Base-by-base conservation (phyloP, 2,888 invertebrate genomes). In the Corythucha ciliata region DNA sequence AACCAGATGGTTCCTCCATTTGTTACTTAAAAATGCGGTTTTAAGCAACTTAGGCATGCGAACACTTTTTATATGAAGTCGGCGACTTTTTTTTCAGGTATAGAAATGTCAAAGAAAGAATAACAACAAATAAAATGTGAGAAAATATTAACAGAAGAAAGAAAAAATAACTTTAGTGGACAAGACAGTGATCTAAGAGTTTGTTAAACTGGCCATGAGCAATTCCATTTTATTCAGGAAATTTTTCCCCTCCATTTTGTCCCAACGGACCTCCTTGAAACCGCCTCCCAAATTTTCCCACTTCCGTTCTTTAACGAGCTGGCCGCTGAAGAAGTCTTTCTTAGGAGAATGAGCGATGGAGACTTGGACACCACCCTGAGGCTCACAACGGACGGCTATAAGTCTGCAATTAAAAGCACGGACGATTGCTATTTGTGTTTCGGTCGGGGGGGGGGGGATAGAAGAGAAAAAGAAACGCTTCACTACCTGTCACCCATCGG, bases 191-290 rank as follows among this genome's bases (percentile, higher is more conserved):
- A 25, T 21, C 47, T 58, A 81, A 56, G 80, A 81, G 64, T 83
- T 83, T 56, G 84, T 83, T 12, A 85, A 71, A 62, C 84, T 84
- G 50, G 93, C 93, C 92, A 94, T 92, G 4, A 94, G 76, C 61
- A 92, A 75, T 72, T 96, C 94, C 83, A 94, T 89, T 74, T 94
- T 94, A 65, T 91, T 92, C 5, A 93, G 74, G 67, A 96, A 93
- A 71, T 93, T 94, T 65, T 88, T 86, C 45, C 96, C 94, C 67
- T 94, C 93, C 80, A 96, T 86, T 69, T 89, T 90, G 58, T 93
- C 91, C 68, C 93, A 78, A 61, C 87, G 78, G 16, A 88, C 85
- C 72, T 90, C 89, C 66, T 86, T 83, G 69, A 91, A 93, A 42
- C 87, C 83, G 21, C 91, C 90, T n/a, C 90, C 89, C 1, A 93